Evolutionary conservation across 2,113 vertebrate species (phyloP).

Genomic region (Microcebus lehilahytsara): DNA sequence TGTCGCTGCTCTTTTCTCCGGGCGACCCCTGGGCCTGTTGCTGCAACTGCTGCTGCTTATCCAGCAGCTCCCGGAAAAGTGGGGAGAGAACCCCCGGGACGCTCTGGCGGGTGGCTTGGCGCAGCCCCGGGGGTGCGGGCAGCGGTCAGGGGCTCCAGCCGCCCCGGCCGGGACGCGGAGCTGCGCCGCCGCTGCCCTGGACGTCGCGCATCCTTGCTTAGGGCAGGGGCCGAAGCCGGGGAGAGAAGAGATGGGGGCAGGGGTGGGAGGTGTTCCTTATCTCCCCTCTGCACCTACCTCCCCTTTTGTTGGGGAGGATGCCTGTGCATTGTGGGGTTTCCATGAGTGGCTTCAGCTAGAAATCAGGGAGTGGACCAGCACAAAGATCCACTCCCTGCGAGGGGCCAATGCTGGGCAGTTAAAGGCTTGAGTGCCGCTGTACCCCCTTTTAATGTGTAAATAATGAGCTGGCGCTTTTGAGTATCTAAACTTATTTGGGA

Average conservation of each 20-base stretch:
- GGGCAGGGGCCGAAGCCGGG: conserved; percentile 37
- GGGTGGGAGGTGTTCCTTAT: conserved; percentile 22
- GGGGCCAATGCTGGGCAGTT: not conserved
- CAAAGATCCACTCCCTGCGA: conserved; percentile 19
- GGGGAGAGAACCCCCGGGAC: conserved; percentile 56
- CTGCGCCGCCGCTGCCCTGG: not conserved
- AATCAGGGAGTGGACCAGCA: conserved; percentile 32
- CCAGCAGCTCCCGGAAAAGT: conserved; percentile 61
- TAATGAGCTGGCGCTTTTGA: conserved; percentile 16
- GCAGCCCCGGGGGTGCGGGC: not conserved
- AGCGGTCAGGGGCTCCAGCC: not conserved
- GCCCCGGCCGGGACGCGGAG: not conserved
- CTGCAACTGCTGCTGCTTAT: conserved; percentile 49
- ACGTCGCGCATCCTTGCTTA: conserved; percentile 49
- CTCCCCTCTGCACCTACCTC: not conserved
- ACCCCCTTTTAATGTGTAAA: not conserved
- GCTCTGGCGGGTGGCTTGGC: not conserved
- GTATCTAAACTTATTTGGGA: conserved; percentile 56
- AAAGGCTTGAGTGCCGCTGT: not conserved
- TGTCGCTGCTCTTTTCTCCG: not conserved
- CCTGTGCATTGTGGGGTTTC: not conserved
- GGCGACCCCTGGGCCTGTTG: conserved; percentile 64
- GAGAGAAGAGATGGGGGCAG: conserved; percentile 44
- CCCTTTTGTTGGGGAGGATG: not conserved
- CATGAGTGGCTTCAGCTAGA: not conserved